Percentiles rank a stretch among this genome's conserved stretches.
Evolutionary conservation across 2,113 vertebrate genomes (phyloP).

Genomic region (Phalacrocorax pelagicus): DNA sequence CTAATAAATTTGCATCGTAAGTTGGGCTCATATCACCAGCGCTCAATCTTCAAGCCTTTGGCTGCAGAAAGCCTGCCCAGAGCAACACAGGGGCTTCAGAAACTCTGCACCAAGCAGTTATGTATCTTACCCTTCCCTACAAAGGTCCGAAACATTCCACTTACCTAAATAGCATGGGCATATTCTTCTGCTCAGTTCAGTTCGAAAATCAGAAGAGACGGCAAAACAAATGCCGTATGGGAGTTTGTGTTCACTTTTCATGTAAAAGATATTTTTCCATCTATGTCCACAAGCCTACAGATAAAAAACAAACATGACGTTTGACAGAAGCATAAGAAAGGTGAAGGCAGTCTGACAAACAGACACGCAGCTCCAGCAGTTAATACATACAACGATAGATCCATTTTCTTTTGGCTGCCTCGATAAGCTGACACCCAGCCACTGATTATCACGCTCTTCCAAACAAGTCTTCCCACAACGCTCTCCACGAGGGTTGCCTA

Average conservation of each 20-base stretch:
- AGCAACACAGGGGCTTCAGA: neutral
- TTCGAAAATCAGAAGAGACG: slow-evolving; percentile 78
- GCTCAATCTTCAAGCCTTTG: neutral
- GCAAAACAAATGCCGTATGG: slow-evolving; percentile 88
- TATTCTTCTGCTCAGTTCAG: slow-evolving; percentile 69
- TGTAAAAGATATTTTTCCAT: slow-evolving; percentile 92
- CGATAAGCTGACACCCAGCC: slow-evolving; percentile 94
- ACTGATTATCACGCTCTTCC: slow-evolving; percentile 90
- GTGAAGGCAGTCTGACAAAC: neutral
- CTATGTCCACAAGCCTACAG: slow-evolving; percentile 88
- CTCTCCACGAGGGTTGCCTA: slow-evolving; percentile 73
- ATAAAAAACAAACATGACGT: slow-evolving; percentile 20
- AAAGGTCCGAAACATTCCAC: neutral
- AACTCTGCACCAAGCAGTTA: neutral
- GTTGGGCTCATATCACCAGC: neutral
- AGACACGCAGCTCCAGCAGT: neutral
- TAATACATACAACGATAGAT: slow-evolving; percentile 83
- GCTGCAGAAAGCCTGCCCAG: neutral
- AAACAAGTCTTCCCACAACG: slow-evolving; percentile 88
- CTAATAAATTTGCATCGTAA: neutral
- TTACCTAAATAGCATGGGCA: slow-evolving; percentile 91
- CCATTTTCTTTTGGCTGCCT: slow-evolving; percentile 84
- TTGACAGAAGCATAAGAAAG: neutral
- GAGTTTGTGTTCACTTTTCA: slow-evolving; percentile 82
- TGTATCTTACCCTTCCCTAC: neutral